Evolutionary conservation across 2,888 invertebrate species (phyloP), one percentile per base, ranked within the genome.

Genomic region (Pantelozetes paolii): DNA sequence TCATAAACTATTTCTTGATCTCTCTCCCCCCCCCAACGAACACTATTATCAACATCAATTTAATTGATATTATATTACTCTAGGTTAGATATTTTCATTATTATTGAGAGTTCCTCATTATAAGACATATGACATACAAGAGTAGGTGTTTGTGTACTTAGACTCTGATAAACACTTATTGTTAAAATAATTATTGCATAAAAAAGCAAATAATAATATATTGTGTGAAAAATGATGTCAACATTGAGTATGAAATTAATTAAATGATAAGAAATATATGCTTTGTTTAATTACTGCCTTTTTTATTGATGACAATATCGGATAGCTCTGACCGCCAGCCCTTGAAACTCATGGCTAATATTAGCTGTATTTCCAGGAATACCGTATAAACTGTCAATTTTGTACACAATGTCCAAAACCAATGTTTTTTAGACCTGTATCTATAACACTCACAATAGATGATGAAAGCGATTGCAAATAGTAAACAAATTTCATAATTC

Each of bases 361-460:
- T 20, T 1, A 64, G 36, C n/a, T 64, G 64, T 2, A 26, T n/a
- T n/a, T 64, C 64, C 1, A 64, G 32, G n/a, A 64, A 64, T 1
- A 64, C 64, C 9, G 64, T 18, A 36, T 64, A 64, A 18, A 20
- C 20, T 13, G 64, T 3, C 20, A 64, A 36, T 64, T 36, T 32
- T 36, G 18, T 2, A 36, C 64, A 64, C 64, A 32, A 64, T 11
- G 3, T 9, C 64, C 64, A 64, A 40, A 64, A 64, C 64, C 64
- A 64, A 30, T 64, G 64, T 1, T n/a, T 15, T n/a, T 30, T 36
- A 5, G 30, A 15, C 1, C 64, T 2, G 5, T 15, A 30, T 15
- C 30, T 32, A 36, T 64, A 15, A 36, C 36, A 36, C n/a, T 64
- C 64, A n/a, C 9, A 18, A 36, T 30, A 64, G 15, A 64, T 32